Evolutionary conservation across 2,797 vertebrate species (phyloP), one percentile per base, ranked within the genome.

Genomic region (Melopsittacus undulatus): DNA sequence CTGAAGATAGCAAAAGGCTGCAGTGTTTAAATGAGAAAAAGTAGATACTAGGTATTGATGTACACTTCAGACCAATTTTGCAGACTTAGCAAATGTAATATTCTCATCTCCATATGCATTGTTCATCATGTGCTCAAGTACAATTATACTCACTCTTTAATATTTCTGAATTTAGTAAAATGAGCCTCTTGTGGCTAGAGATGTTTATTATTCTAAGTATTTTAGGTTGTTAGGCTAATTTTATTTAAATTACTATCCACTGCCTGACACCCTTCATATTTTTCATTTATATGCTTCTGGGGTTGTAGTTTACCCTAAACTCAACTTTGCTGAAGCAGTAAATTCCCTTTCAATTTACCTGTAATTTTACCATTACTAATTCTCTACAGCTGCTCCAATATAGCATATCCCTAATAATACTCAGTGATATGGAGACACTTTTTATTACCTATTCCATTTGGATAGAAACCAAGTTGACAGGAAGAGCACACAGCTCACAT

Each of bases 121-220:
- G 54, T 66, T 78, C 34, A 22, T 46, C 30, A 15, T 11, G 20
- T 34, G 45, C 34, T 93, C 82, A 89, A 75, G 52, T 23, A 43
- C 30, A 46, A 38, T 67, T 59, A 64, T 10, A 76, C 45, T 82
- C 76, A 82, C 46, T 43, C 49, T 40, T 90, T 61, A 56, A 62
- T 66, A 63, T 69, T 83, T 89, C 77, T 92, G 46, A 86, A 56
- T 83, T 79, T 77, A 88, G 54, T 27, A 49, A 79, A 81, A 84
- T 6, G 11, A 94, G 73, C 49, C 90, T 92, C 92, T 74, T 49
- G 67, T 64, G 83, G 64, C 26, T 45, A 34, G 34, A 75, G 36
- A 81, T 85, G 67, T 80, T 95, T 94, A 87, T 91, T 95, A 88
- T 91, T 94, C 51, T 46, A 82, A 92, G 27, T 90, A 52, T 84